These are phyloP conservation scores for Drosophila truncata DNA, from an alignment of 1,140 invertebrate species.

Conservation along the genomic window DNA sequence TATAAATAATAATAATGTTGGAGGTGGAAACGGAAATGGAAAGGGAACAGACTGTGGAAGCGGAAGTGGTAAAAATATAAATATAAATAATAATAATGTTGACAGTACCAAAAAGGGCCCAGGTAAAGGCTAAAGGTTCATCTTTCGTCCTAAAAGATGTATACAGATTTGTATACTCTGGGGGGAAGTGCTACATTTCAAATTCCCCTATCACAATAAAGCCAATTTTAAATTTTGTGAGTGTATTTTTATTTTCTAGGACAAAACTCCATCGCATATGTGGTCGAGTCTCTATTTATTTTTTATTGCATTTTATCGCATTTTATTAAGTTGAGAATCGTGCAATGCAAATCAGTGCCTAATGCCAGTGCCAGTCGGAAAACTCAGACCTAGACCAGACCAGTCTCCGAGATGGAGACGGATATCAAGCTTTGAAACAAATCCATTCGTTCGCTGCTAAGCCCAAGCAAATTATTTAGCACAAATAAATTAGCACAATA, in stretches of 20 bases:
- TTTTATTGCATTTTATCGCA: background rate
- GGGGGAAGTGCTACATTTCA: background rate
- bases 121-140: background rate
- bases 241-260: too few relatives aligned
- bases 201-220: background rate
- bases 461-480: too few relatives aligned
- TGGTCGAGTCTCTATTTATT: background rate
- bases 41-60: too few relatives aligned
- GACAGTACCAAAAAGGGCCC: background rate
- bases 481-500: too few relatives aligned
- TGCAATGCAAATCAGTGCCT: conserved; percentile 84
- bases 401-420: conserved; percentile 27
- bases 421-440: background rate
- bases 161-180: too few relatives aligned
- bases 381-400: conserved; percentile 47
- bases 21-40: too few relatives aligned
- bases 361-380: conserved; percentile 49
- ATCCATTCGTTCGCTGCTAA: background rate
- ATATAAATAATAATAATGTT: too few relatives aligned
- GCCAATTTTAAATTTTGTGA: background rate
- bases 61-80: too few relatives aligned
- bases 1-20: too few relatives aligned
- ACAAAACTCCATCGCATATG: too few relatives aligned
- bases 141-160: background rate
- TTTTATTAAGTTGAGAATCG: conserved; percentile 85